Evolutionary conservation across 2,113 vertebrate species (phyloP).

Genomic region (Dermatemys mawii): DNA sequence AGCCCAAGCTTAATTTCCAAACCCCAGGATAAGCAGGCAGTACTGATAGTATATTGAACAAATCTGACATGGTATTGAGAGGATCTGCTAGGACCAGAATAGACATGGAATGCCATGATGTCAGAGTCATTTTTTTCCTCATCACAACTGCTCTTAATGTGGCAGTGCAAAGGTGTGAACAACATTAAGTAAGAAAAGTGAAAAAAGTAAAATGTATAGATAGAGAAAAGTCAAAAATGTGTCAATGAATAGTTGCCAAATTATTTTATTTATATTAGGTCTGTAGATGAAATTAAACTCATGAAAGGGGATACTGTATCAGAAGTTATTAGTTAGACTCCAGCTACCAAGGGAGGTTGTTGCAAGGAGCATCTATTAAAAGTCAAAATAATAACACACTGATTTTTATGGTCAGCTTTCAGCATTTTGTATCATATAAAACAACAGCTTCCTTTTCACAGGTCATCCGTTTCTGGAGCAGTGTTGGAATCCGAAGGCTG

Average conservation of each 20-base stretch:
- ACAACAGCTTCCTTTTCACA: conserved; percentile 77
- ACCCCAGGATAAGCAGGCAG: neutral
- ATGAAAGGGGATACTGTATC: conserved; percentile 39
- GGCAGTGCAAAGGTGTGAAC: neutral
- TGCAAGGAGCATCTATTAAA: conserved; percentile 38
- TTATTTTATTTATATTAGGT: conserved; percentile 72
- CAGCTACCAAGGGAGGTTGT: conserved; percentile 37
- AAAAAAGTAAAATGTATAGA: neutral
- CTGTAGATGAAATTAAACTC: conserved; percentile 39
- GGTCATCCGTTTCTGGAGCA: conserved; percentile 93
- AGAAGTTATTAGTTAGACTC: conserved; percentile 29
- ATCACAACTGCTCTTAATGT: neutral
- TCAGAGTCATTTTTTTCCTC: neutral
- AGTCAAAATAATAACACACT: conserved; percentile 18
- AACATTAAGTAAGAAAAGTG: neutral
- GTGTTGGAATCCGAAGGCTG: conserved; percentile 74
- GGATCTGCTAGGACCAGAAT: neutral
- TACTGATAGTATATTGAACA: neutral
- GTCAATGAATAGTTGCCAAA: conserved; percentile 26
- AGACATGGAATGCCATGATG: neutral
- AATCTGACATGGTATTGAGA: neutral
- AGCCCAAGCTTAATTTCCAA: neutral
- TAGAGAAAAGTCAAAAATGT: conserved; percentile 10
- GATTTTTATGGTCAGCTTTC: conserved; percentile 1
- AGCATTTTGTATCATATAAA: neutral